Evolutionary conservation across 2,888 invertebrate species (phyloP).

Genomic region (Harpalus rufipes): DNA sequence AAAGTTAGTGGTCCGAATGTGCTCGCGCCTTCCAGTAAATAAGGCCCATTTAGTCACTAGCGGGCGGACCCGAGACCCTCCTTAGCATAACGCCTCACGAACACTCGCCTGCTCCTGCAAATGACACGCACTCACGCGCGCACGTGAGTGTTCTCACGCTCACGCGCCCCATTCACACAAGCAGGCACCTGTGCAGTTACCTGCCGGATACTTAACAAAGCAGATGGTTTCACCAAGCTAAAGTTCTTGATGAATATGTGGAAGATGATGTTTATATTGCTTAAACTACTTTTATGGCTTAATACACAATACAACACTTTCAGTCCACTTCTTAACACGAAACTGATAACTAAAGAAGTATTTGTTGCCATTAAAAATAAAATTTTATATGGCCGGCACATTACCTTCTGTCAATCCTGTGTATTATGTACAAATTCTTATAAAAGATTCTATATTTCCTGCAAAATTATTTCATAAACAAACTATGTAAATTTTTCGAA

Average conservation of each 20-base stretch:
- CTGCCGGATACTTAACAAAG: constrained; percentile 1
- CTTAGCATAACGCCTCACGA: constrained; percentile 64
- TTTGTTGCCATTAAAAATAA: too few species aligned
- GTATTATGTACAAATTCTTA: too few species aligned
- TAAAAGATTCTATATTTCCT: too few species aligned
- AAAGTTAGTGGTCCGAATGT: constrained; percentile 65
- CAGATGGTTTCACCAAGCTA: neutral
- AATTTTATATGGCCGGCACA: too few species aligned
- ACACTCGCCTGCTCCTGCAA: constrained; percentile 3
- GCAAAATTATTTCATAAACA: too few species aligned
- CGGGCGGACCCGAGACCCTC: constrained; percentile 32
- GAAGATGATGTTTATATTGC: neutral
- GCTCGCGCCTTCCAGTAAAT: constrained; percentile 64
- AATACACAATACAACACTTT: neutral
- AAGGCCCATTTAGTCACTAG: constrained; percentile 59
- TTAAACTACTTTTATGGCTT: neutral
- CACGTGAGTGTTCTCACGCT: constrained; percentile 41
- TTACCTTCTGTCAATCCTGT: too few species aligned
- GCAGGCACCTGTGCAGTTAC: neutral
- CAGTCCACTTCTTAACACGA: too few species aligned
- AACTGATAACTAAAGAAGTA: too few species aligned
- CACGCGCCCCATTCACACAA: neutral
- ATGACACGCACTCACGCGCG: constrained; percentile 58
- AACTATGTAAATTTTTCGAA: too few species aligned
- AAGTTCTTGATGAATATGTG: neutral